phyloP scores from a whole-genome alignment of 2,888 invertebrate species.

The Apoda limacodes region DNA sequence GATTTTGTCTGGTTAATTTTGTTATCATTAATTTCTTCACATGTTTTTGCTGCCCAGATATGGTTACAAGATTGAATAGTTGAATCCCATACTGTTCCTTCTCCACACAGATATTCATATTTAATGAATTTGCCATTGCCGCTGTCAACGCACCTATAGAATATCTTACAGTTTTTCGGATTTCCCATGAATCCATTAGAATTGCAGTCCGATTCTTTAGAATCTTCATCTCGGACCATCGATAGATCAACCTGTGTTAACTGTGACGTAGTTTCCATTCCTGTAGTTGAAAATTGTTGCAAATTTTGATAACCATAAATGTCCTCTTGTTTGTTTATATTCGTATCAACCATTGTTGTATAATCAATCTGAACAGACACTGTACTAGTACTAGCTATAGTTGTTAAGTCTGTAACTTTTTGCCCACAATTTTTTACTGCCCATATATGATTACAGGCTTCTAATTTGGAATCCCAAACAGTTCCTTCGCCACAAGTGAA shows the following conservation, averaged over 20 bases:
- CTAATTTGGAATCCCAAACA: conserved; percentile 69
- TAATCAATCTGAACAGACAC: conserved; percentile 11
- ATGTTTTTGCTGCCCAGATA: conserved; percentile 54
- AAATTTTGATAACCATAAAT: conserved; percentile 42
- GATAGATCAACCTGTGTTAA: too few relatives aligned
- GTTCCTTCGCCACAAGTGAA: conserved; percentile 77
- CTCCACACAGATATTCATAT: conserved; percentile 68
- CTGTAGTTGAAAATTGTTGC: conserved; percentile 64
- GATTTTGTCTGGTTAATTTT: too few relatives aligned
- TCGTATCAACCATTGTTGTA: conserved; percentile 52
- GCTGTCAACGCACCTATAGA: conserved; percentile 73
- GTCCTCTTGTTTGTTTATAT: background rate
- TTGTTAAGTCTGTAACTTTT: too few relatives aligned
- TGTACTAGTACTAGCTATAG: conserved; percentile 16
- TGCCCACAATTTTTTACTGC: conserved; percentile 49
- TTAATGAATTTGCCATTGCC: conserved; percentile 49
- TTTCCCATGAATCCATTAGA: too few relatives aligned
- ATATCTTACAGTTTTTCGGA: background rate
- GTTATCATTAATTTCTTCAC: too few relatives aligned
- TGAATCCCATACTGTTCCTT: conserved; percentile 72
- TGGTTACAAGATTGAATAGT: conserved; percentile 69
- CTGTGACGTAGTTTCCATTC: background rate
- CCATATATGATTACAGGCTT: conserved; percentile 71
- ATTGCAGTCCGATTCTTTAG: too few relatives aligned
- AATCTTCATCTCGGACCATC: too few relatives aligned